Base-by-base conservation (phyloP, 2,888 invertebrate genomes). In the Eucriotettix oculatus region DNA sequence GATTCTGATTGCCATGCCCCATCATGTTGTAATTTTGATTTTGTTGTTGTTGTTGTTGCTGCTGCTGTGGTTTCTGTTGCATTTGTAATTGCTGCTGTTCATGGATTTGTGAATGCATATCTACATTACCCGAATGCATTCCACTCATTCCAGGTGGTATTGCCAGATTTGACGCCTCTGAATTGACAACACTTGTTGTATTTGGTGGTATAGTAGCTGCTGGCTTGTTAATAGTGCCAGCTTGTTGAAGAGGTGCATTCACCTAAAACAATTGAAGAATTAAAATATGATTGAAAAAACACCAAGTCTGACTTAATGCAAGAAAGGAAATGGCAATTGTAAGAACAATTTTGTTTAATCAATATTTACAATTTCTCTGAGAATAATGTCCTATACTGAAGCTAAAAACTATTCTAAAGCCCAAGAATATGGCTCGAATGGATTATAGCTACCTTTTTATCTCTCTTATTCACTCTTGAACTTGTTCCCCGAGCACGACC, bases 151-250 rank as follows among this genome's bases (percentile, higher is more conserved):
- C 58, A n/a, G 48, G 10, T n/a, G 58, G 42, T 54, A 43, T 44
- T 40, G 10, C 54, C 54, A 54, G 52, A n/a, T 54, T 52, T 9
- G 58, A 54, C 42, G 58, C 17, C 12, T 54, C 58, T 40, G 42
- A 42, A 42, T 54, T 58, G 42, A 42, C 54, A 3, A 54, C 16
- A 42, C n/a, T 52, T 56, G 63, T 65, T 14, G 62, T 62, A 16
- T 43, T 48, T 10, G 63, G 64, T 5, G 43, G 16, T 1, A 79
- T 74, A 11, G 79, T 79, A 16, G 79, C 79, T 1, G 79, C 79
- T 0, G 79, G 79, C 68, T 79, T 79, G 48, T 48, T 74, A 43
- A n/a, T 14, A 10, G 44, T 12, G 54, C 54, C 42, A 55, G 10
- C 42, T 42, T 42, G 41, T 48, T 48, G 48, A 7, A 14, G 48